Evolutionary conservation across 2,888 invertebrate genomes (phyloP).

Genomic region (Drosophila suboccidentalis): DNA sequence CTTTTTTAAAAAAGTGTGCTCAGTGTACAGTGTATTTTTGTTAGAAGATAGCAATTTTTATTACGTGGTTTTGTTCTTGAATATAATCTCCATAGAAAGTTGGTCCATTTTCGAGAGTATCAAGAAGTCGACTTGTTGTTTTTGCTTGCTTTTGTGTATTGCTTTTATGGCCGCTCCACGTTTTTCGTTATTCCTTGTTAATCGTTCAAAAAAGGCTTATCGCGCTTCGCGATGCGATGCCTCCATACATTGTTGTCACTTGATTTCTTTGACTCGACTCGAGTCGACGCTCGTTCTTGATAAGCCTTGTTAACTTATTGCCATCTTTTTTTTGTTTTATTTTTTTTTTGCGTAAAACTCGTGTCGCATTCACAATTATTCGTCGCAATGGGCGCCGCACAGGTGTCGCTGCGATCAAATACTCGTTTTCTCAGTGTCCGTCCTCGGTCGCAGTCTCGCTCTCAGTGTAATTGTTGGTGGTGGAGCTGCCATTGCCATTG

Average conservation of each 20-base stretch:
- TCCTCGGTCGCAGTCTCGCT: background rate
- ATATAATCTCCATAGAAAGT: too few relatives aligned
- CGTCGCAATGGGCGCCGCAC: slow-evolving; percentile 24
- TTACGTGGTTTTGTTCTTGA: too few relatives aligned
- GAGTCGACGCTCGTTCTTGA: slow-evolving; percentile 17
- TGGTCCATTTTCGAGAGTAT: slow-evolving; percentile 25
- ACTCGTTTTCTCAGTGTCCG: slow-evolving; percentile 2
- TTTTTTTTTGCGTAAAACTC: slow-evolving; percentile 25
- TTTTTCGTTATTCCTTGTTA: slow-evolving; percentile 26
- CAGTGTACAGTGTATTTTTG: too few relatives aligned
- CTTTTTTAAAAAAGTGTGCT: too few relatives aligned
- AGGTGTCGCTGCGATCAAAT: slow-evolving; percentile 12
- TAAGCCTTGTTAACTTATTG: slow-evolving; percentile 27
- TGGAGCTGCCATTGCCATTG: slow-evolving; percentile 35
- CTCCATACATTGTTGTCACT: slow-evolving; percentile 30
- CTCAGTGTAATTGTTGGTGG: background rate
- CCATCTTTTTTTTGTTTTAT: slow-evolving; percentile 4
- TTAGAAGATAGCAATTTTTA: too few relatives aligned
- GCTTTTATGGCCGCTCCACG: slow-evolving; percentile 26
- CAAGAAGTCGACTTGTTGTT: slow-evolving; percentile 1
- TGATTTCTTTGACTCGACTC: slow-evolving; percentile 14
- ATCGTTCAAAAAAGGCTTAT: slow-evolving; percentile 43
- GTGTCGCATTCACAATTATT: slow-evolving; percentile 7
- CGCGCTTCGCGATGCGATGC: slow-evolving; percentile 18
- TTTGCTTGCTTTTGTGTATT: slow-evolving; percentile 12